Evolutionary conservation across 2,797 vertebrate species (phyloP).

Genomic region (Pteropus rufus): DNA sequence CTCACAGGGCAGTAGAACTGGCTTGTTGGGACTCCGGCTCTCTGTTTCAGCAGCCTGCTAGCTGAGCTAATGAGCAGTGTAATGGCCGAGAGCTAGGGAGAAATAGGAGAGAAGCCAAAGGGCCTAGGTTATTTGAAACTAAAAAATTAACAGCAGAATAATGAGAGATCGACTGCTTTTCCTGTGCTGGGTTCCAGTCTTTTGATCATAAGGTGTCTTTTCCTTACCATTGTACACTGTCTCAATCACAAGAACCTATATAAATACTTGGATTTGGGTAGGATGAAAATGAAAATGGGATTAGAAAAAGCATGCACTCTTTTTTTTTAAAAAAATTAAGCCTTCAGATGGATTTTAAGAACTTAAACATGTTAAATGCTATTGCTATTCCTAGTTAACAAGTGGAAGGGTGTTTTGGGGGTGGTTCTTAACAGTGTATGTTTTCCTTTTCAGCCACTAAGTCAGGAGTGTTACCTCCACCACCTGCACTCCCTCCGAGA

Average conservation of each 20-base stretch:
- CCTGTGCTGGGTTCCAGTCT: not conserved
- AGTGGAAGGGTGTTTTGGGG: not conserved
- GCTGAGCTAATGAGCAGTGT: not conserved
- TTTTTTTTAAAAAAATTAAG: not conserved
- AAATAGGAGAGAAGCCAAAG: not conserved
- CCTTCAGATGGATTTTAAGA: not conserved
- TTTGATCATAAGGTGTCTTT: slow-evolving; percentile 6
- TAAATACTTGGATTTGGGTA: slow-evolving; percentile 33
- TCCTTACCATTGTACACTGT: not conserved
- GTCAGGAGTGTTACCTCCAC: slow-evolving; percentile 89
- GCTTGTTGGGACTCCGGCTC: not conserved
- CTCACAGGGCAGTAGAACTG: not conserved
- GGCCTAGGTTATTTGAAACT: slow-evolving; percentile 6
- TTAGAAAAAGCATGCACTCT: slow-evolving; percentile 2
- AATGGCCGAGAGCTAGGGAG: not conserved
- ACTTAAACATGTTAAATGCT: slow-evolving; percentile 3
- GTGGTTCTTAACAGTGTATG: slow-evolving; percentile 38
- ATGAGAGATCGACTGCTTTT: not conserved
- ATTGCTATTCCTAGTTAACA: not conserved
- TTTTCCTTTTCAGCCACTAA: slow-evolving; percentile 84
- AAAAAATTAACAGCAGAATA: slow-evolving; percentile 8
- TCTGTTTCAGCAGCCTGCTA: not conserved
- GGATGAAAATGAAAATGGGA: not conserved
- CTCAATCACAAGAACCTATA: not conserved
- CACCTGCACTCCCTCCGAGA: slow-evolving; percentile 93